A percentile compares a stretch with the other conserved stretches of the same genome.
Evolutionary conservation across 2,797 vertebrate genomes (phyloP).

Genomic region (Cyprinella venusta): DNA sequence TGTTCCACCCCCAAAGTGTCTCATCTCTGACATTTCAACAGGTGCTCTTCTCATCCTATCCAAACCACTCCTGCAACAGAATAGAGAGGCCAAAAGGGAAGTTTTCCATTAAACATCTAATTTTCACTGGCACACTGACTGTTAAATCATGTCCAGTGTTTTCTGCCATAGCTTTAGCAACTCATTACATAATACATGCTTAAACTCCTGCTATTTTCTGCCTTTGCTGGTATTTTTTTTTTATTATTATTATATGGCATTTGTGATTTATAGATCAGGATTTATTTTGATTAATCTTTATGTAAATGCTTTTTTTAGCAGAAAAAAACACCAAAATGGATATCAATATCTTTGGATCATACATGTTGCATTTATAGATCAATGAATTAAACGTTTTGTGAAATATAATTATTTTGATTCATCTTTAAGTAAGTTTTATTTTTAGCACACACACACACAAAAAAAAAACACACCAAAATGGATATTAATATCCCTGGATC

Average conservation of each 20-base stretch:
- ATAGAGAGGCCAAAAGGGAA: neutral
- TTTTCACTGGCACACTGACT: neutral
- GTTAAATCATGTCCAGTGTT: neutral
- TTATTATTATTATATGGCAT: neutral
- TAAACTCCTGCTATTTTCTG: neutral
- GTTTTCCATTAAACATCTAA: neutral
- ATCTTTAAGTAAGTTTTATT: neutral
- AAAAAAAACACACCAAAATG: neutral
- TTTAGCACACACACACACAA: neutral
- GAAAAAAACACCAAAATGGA: neutral
- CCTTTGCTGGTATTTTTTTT: neutral
- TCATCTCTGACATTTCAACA: conserved; percentile 22
- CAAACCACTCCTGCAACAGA: neutral
- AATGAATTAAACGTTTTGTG: neutral
- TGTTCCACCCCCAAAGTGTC: neutral
- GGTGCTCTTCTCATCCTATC: neutral
- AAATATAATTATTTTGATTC: neutral
- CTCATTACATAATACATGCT: neutral
- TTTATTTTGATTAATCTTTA: neutral
- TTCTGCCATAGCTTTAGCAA: neutral
- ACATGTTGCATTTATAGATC: neutral
- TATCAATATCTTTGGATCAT: neutral
- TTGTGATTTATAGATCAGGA: neutral
- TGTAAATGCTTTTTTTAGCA: neutral
- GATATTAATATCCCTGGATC: neutral